Conservation (phyloP, 2,888 invertebrate species). For the Drosophila monieri region DNA sequence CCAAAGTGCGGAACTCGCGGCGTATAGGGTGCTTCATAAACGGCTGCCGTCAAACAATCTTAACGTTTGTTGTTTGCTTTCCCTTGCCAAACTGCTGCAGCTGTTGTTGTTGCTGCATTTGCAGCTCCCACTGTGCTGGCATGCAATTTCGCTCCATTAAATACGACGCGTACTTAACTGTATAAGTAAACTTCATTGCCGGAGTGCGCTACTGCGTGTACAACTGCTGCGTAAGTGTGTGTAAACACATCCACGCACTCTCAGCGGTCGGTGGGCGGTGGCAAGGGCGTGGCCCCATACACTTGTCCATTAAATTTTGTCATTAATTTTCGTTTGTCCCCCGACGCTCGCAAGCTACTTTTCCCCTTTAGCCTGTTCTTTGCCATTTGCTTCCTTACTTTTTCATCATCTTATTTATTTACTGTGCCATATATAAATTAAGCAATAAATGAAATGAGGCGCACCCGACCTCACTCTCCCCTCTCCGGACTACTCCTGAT, state of each 20-base stretch:
- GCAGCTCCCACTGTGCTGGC: constrained; percentile 25
- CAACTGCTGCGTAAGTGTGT: constrained; percentile 61
- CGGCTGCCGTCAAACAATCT: constrained; percentile 54
- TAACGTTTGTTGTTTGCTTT: constrained; percentile 52
- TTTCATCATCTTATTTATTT: constrained; percentile 42
- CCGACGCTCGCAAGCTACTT: constrained; percentile 7
- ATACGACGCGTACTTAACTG: constrained; percentile 56
- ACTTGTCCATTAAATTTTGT: constrained; percentile 74
- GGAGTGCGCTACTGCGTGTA: constrained; percentile 32
- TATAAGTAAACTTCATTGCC: constrained; percentile 47
- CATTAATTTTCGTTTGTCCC: constrained; percentile 56
- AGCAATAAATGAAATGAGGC: constrained; percentile 33
- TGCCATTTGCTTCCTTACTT: constrained; percentile 34
- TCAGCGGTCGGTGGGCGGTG: constrained; percentile 2
- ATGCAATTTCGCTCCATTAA: constrained; percentile 56
- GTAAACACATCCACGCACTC: constrained; percentile 61
- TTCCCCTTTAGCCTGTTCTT: constrained; percentile 18
- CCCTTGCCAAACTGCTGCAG: neutral
- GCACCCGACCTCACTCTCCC: neutral
- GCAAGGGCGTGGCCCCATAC: constrained; percentile 41
- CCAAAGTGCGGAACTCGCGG: constrained; percentile 37
- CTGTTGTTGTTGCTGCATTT: constrained; percentile 1
- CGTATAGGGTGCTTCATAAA: constrained; percentile 52
- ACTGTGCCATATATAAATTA: constrained; percentile 36
- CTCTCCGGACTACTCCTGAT: neutral